A percentile compares a stretch with the other conserved stretches of the same genome.
Conservation (phyloP, 2,888 invertebrate genomes). For the Zaprionus lineosus region DNA sequence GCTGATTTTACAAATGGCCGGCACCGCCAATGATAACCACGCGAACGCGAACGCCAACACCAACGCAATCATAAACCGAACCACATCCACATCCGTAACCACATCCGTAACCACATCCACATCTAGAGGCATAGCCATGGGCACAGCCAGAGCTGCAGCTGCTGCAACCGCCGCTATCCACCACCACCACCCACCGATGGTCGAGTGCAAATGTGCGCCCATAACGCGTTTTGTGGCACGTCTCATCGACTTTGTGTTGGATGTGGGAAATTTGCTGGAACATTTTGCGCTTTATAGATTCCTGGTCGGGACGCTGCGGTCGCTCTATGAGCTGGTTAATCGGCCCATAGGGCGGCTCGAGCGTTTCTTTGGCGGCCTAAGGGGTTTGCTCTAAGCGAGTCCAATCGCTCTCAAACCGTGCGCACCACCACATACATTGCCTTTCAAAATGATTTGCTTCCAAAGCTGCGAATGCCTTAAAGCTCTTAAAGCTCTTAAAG, state of each 20-base stretch:
- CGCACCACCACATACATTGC: too few relatives aligned
- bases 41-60: too few relatives aligned
- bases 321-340: slow-evolving; percentile 77
- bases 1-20: slow-evolving; percentile 25
- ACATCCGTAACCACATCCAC: neutral
- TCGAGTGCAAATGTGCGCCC: slow-evolving; percentile 82
- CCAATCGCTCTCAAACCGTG: slow-evolving; percentile 39
- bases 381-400: slow-evolving; percentile 56
- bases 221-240: slow-evolving; percentile 82
- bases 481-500: slow-evolving; percentile 43
- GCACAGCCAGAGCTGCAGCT: slow-evolving; percentile 8
- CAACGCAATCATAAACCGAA: neutral
- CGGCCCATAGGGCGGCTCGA: slow-evolving; percentile 70
- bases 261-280: slow-evolving; percentile 79
- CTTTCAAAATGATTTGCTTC: slow-evolving; percentile 27
- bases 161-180: neutral
- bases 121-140: too few relatives aligned
- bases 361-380: slow-evolving; percentile 62
- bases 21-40: slow-evolving; percentile 1
- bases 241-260: slow-evolving; percentile 80
- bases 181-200: slow-evolving; percentile 9
- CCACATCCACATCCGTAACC: slow-evolving; percentile 1
- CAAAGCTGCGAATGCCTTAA: too few relatives aligned
- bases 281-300: slow-evolving; percentile 81
- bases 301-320: slow-evolving; percentile 75